Conservation (phyloP, 2,113 vertebrate species). For the Recurvirostra avosetta region DNA sequence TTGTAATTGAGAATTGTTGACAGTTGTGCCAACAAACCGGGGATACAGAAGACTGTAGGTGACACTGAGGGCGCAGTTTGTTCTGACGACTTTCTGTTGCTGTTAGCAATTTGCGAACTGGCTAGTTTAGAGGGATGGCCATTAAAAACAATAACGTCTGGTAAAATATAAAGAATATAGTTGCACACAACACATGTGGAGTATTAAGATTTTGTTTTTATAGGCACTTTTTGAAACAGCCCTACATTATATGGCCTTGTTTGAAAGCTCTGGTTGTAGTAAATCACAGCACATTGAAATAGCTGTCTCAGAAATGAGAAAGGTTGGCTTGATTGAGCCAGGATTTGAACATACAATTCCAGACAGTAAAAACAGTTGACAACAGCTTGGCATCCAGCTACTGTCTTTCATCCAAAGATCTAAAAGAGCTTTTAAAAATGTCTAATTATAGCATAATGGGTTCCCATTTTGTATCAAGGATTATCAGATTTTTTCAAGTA, state of each 20-base stretch:
- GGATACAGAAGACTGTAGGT: not conserved
- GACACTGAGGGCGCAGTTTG: not conserved
- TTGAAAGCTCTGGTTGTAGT: not conserved
- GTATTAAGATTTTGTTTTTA: not conserved
- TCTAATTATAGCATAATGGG: not conserved
- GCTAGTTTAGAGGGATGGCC: not conserved
- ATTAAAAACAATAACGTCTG: not conserved
- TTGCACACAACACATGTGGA: not conserved
- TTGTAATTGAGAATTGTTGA: not conserved
- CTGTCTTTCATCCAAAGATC: not conserved
- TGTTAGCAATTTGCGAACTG: not conserved
- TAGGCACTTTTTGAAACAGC: not conserved
- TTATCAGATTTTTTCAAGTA: not conserved
- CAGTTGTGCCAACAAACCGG: not conserved
- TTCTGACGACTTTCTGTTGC: not conserved
- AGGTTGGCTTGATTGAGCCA: not conserved
- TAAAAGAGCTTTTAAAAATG: conserved; percentile 12
- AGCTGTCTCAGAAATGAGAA: not conserved
- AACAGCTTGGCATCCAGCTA: not conserved
- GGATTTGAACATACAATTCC: not conserved
- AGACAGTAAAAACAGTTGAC: not conserved
- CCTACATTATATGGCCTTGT: not conserved
- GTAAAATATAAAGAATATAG: not conserved
- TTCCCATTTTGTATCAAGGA: not conserved
- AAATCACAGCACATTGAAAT: not conserved